A percentile compares a stretch with the other conserved stretches of the same genome.
Evolutionary conservation across 2,888 invertebrate genomes (phyloP).

Genomic region (Elmis aenea): DNA sequence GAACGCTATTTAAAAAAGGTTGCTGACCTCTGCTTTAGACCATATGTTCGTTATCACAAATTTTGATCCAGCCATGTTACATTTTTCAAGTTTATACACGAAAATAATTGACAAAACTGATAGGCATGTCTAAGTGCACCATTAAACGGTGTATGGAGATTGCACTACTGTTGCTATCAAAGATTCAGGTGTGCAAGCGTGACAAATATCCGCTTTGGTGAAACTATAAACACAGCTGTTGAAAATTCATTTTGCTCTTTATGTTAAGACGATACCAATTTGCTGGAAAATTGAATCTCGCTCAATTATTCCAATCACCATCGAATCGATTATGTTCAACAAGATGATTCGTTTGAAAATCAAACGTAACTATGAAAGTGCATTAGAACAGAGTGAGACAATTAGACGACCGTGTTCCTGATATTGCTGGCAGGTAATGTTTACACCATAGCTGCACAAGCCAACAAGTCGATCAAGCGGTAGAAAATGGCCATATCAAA

Average conservation of each 20-base stretch:
- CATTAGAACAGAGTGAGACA: no score
- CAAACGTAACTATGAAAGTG: no score
- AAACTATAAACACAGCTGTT: conserved; percentile 14
- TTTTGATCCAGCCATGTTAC: no score
- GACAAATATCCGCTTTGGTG: conserved; percentile 10
- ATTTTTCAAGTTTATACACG: no score
- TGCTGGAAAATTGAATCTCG: conserved; percentile 18
- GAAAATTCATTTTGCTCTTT: conserved; percentile 14
- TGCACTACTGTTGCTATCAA: conserved; percentile 15
- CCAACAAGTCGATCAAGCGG: conserved; percentile 11
- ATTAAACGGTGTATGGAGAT: no score
- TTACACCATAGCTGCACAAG: conserved; percentile 6
- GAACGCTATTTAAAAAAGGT: no score
- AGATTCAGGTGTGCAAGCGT: conserved; percentile 11
- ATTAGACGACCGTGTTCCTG: no score
- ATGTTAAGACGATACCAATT: conserved; percentile 18
- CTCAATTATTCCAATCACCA: conserved; percentile 11
- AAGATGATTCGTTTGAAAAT: background rate
- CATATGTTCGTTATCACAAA: no score
- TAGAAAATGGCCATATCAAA: conserved; percentile 12
- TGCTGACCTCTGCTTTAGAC: no score
- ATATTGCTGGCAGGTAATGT: no score
- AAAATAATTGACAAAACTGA: no score
- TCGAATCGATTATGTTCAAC: conserved; percentile 9
- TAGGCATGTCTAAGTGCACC: no score